Conservation (phyloP, 2,888 invertebrate genomes). For the Eumerus sabulonum region DNA sequence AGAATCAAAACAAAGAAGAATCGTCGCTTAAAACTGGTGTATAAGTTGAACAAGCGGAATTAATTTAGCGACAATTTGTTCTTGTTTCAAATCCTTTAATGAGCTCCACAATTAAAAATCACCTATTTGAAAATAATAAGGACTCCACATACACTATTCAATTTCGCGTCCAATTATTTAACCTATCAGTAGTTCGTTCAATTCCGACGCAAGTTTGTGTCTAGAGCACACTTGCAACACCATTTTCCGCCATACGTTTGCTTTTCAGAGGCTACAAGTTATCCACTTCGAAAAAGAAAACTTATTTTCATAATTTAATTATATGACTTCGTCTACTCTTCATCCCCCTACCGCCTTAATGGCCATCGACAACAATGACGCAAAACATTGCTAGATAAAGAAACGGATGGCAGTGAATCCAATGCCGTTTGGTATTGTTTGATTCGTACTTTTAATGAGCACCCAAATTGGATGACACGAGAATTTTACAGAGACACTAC, state of each 20-base stretch:
- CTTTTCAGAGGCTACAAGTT: constrained; percentile 57
- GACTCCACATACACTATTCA: background rate
- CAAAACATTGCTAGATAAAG: background rate
- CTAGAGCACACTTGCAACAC: constrained; percentile 43
- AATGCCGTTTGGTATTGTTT: constrained; percentile 57
- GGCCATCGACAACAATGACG: background rate
- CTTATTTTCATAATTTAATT: constrained; percentile 69
- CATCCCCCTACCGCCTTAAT: background rate
- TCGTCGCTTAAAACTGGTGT: too few species aligned
- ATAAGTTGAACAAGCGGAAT: too few species aligned
- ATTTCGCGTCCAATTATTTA: constrained; percentile 43
- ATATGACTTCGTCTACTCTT: constrained; percentile 38
- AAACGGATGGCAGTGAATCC: background rate
- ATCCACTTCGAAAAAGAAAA: constrained; percentile 37
- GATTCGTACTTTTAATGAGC: constrained; percentile 69
- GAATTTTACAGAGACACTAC: constrained; percentile 65
- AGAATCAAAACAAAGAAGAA: too few species aligned
- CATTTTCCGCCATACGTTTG: constrained; percentile 29
- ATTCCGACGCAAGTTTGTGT: constrained; percentile 56
- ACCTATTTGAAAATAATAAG: constrained; percentile 46
- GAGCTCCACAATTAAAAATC: constrained; percentile 67
- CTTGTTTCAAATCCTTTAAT: constrained; percentile 44
- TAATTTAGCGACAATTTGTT: too few species aligned
- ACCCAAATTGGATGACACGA: constrained; percentile 62
- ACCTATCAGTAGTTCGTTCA: constrained; percentile 63